phyloP scores from a whole-genome alignment of 2,113 vertebrate species.

The Epinephelus lanceolatus region DNA sequence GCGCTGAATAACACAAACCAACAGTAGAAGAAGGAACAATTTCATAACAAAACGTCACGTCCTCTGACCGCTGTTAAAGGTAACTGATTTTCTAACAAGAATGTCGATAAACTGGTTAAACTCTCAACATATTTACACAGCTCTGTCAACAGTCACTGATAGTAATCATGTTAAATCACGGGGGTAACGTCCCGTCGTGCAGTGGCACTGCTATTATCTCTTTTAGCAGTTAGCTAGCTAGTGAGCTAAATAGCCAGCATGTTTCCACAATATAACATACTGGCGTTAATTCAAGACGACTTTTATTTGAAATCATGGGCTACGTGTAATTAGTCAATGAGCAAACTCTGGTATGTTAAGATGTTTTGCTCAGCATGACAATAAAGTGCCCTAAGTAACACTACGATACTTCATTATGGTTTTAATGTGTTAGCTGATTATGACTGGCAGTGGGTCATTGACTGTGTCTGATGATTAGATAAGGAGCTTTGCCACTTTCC shows the following conservation, averaged over 20 bases:
- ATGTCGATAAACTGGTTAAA: fast-evolving
- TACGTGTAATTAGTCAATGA: neutral
- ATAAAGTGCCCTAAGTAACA: neutral
- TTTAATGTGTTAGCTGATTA: neutral
- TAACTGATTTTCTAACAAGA: slow-evolving; percentile 21
- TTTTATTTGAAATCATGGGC: slow-evolving; percentile 48
- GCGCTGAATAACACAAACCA: fast-evolving
- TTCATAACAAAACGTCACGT: slow-evolving; percentile 72
- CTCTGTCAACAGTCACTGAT: fast-evolving
- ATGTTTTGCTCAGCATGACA: neutral
- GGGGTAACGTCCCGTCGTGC: fast-evolving
- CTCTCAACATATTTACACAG: neutral
- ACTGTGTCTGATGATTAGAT: no score
- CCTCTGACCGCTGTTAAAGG: slow-evolving; percentile 64
- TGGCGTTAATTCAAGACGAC: neutral
- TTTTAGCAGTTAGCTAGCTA: neutral
- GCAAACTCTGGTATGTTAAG: no score
- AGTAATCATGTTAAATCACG: neutral
- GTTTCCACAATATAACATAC: neutral
- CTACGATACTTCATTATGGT: neutral
- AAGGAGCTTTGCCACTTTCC: neutral
- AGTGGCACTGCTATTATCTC: fast-evolving
- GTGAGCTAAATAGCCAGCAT: neutral
- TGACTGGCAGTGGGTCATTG: neutral
- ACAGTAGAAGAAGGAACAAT: slow-evolving; percentile 30